These are phyloP conservation scores for Aeoliscus strigatus DNA, from an alignment of 2,797 vertebrate genomes.

Conservation along the genomic window DNA sequence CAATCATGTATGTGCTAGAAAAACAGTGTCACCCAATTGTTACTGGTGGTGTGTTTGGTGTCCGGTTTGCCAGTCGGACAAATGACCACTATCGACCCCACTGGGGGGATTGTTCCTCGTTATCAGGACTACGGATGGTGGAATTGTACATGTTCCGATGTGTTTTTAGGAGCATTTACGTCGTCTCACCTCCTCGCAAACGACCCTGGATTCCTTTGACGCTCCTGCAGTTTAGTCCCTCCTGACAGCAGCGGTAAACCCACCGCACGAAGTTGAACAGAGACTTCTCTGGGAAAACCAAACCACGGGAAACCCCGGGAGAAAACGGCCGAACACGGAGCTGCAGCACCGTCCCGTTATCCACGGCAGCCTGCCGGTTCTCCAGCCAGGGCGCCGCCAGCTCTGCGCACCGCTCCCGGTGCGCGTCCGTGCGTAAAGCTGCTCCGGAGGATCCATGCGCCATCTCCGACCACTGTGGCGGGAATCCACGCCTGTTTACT, in stretches of 20 bases:
- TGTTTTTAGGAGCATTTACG: neutral
- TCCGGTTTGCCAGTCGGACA: too few species aligned
- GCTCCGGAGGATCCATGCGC: constrained; percentile 2
- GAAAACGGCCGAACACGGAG: constrained; percentile 55
- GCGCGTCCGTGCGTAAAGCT: constrained; percentile 35
- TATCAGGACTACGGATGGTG: too few species aligned
- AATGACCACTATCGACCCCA: too few species aligned
- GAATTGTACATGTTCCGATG: too few species aligned
- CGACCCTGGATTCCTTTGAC: constrained; percentile 78
- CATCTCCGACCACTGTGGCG: constrained; percentile 2
- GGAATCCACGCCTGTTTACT: constrained; percentile 11
- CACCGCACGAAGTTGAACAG: constrained; percentile 72
- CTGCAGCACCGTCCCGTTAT: constrained; percentile 40
- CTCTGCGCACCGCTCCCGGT: constrained; percentile 61
- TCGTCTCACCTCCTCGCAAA: constrained; percentile 59
- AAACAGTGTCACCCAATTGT: too few species aligned
- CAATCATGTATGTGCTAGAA: too few species aligned
- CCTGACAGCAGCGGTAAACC: constrained; percentile 78
- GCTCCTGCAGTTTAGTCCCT: constrained; percentile 63
- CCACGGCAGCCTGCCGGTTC: constrained; percentile 19
- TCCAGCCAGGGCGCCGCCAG: constrained; percentile 67
- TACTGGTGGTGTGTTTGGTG: too few species aligned
- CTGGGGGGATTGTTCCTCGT: too few species aligned
- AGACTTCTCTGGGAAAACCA: constrained; percentile 70
- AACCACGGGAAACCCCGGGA: constrained; percentile 23